Evolutionary conservation across 2,888 invertebrate species (phyloP), one percentile per base, ranked within the genome.

Genomic region (Agrotis ipsilon): DNA sequence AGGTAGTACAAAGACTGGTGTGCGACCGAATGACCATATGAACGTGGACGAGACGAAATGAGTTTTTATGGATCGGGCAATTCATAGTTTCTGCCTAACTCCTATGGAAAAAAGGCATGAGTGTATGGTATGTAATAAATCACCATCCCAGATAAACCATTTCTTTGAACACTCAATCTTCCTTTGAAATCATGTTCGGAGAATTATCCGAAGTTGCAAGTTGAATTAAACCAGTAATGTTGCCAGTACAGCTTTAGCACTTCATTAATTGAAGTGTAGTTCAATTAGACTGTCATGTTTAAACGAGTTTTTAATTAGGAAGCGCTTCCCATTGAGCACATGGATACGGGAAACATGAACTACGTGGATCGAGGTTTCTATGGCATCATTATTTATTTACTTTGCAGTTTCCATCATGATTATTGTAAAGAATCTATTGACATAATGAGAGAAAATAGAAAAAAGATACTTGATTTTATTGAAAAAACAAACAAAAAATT

Each of bases 231-330:
- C 45, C 45, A 60, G n/a, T 43, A 60, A 76, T 70, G 51, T 18
- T 6, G 9, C 24, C 21, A 24, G 27, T 51, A 14, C 24, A 4
- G n/a, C 61, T 57, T 65, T 70, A 70, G 52, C 48, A 27, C 21
- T 54, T 77, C 58, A 71, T 71, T 66, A 71, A 71, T 52, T 62
- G 59, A 52, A 61, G 16, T 52, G 48, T 54, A 60, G 43, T 64
- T 48, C 19, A 70, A 64, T 70, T 70, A 70, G 39, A 49, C 24
- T 51, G 55, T 69, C 51, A 69, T 64, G 55, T 59, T 18, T 13
- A 63, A 61, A 55, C 55, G 9, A 64, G 46, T n/a, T 43, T 51
- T 57, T 61, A 65, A 66, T 68, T 58, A 62, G 68, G 62, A 54
- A 62, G 51, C 24, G 55, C n/a, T 72, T 49, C 54, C 66, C 43